Percentiles rank a stretch among this genome's conserved stretches.
These are phyloP conservation scores for Prochilodus magdalenae DNA, from an alignment of 2,113 vertebrate species.

Conservation along the genomic window DNA sequence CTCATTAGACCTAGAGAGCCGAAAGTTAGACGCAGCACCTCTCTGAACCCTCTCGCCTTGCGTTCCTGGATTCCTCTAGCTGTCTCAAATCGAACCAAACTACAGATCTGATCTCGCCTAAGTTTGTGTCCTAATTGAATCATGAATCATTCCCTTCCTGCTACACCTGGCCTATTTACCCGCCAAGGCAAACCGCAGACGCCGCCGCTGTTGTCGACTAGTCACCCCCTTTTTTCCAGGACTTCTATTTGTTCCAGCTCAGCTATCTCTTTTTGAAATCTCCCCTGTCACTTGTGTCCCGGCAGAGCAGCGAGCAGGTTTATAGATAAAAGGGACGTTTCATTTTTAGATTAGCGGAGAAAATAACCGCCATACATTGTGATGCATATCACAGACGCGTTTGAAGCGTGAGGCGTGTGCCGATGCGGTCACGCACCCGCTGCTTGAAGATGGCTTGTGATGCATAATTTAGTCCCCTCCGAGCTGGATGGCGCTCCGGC, in stretches of 20 bases:
- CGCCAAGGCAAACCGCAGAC: neutral
- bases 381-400: slow-evolving; percentile 45
- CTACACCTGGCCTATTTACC: neutral
- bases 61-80: neutral
- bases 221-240: neutral
- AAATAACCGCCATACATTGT: slow-evolving; percentile 40
- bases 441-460: slow-evolving; percentile 33
- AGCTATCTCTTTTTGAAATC: slow-evolving; percentile 42
- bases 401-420: slow-evolving; percentile 41
- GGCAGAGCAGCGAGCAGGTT: slow-evolving; percentile 36
- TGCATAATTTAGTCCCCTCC: slow-evolving; percentile 44
- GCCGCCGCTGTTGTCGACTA: neutral
- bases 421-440: slow-evolving; percentile 17
- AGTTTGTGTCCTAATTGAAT: neutral
- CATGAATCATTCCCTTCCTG: neutral
- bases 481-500: neutral
- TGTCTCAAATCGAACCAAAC: neutral
- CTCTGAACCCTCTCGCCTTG: neutral
- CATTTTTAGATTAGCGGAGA: slow-evolving; percentile 45
- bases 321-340: slow-evolving; percentile 45
- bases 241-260: slow-evolving; percentile 50
- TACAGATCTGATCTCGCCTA: neutral
- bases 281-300: slow-evolving; percentile 39
- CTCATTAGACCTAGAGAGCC: neutral
- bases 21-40: neutral